These are phyloP conservation scores for Enteromius mattozi DNA, from an alignment of 2,797 vertebrate genomes.

Conservation along the genomic window DNA sequence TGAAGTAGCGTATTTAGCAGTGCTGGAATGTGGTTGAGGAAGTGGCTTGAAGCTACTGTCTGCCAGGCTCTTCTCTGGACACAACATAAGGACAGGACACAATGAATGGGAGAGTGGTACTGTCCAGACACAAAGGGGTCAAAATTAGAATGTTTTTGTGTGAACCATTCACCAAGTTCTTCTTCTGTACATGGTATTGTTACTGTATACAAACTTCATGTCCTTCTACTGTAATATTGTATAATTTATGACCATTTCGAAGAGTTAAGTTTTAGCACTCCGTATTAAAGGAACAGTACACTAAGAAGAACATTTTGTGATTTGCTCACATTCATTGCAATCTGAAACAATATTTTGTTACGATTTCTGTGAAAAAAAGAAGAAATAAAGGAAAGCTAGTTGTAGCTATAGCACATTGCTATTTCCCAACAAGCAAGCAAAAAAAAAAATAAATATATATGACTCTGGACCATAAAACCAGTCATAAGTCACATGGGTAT, in stretches of 20 bases:
- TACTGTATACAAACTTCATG: background rate
- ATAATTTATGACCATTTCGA: background rate
- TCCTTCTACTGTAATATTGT: background rate
- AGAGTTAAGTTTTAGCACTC: background rate
- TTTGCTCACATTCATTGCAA: background rate
- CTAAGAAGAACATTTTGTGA: background rate
- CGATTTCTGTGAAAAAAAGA: background rate
- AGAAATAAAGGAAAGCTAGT: background rate
- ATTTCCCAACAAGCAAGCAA: background rate
- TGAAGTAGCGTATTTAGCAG: constrained; percentile 29
- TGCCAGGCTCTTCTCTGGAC: constrained; percentile 23
- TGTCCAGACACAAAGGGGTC: constrained; percentile 12
- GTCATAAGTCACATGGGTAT: too few species aligned
- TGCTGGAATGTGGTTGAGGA: constrained; percentile 57
- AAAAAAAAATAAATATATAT: too few species aligned
- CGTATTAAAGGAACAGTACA: background rate
- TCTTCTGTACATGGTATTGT: background rate
- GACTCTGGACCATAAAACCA: too few species aligned
- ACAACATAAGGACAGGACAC: constrained; percentile 37
- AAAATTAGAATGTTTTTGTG: background rate
- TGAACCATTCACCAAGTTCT: background rate
- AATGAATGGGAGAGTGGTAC: constrained; percentile 11
- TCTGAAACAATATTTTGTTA: background rate
- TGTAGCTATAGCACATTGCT: background rate
- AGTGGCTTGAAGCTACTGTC: constrained; percentile 47